These are phyloP conservation scores for Tetramorium alpestre DNA, from an alignment of 1,140 invertebrate genomes.

Conservation along the genomic window DNA sequence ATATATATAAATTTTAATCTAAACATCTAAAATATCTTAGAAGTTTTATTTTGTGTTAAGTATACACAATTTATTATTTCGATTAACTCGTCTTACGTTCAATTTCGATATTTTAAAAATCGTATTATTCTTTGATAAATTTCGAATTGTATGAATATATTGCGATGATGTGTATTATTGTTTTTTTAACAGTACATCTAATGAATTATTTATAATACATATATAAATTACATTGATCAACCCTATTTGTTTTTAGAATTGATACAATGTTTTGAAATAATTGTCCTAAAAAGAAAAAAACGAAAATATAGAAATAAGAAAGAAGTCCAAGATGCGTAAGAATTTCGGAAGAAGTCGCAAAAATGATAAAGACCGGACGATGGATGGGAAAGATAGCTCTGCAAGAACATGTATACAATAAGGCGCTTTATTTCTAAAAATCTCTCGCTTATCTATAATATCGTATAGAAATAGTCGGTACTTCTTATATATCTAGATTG, in stretches of 20 bases:
- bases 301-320: not conserved
- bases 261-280: not conserved
- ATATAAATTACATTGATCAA: not conserved
- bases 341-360: not conserved
- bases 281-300: not conserved
- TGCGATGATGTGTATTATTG: not conserved
- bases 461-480: conserved; percentile 46
- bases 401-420: conserved; percentile 41
- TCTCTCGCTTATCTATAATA: conserved; percentile 18
- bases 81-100: not conserved
- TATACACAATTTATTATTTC: not conserved
- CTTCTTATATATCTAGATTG: conserved; percentile 37
- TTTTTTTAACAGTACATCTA: not conserved
- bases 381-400: not conserved
- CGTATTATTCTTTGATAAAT: not conserved
- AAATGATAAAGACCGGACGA: not conserved
- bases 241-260: not conserved
- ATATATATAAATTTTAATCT: not conserved
- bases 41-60: not conserved
- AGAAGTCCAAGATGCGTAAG: too few relatives aligned
- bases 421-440: conserved; percentile 61
- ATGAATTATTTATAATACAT: not conserved
- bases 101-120: not conserved
- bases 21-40: not conserved
- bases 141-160: not conserved